Base-by-base conservation (phyloP, 2,797 vertebrate genomes). In the Ibycter americanus region DNA sequence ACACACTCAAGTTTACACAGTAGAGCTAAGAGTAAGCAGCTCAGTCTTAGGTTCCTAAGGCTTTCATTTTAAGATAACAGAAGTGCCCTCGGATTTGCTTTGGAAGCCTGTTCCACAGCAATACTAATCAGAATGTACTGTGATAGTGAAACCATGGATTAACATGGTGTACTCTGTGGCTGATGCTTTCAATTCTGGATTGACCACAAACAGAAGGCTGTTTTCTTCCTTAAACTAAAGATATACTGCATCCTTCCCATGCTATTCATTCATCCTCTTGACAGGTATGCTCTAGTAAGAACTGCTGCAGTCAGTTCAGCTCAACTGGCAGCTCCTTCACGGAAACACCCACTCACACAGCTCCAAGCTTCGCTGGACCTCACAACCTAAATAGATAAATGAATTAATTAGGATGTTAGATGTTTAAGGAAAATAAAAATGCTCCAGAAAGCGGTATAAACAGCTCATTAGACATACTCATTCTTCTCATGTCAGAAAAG, bases 51-150 rank as follows among this genome's bases (percentile, higher is more conserved):
- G 34, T 68, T 92, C 63, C 90, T 74, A 79, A 68, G 52, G 23
- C 78, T 97, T 93, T 96, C 25, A 63, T 89, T 97, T 95, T 62
- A 90, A 86, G 56, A 85, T 58, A 97, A 95, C 65, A 96, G 80
- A 74, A 90, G n/a, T 38, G 62, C 23, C 49, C 59, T 90, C 67
- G 52, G 73, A 93, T 83, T 96, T 91, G 56, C 79, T 96, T 61
- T 61, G 93, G 77, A 73, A 94, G 38, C 55, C 77, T 93, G 46
- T 88, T 96, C 56, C 88, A 80, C n/a, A 87, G 83, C 79, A 91
- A 34, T 79, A 87, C 89, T 71, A 91, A 90, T 71, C 81, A 90
- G 82, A 92, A 62, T 20, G 7, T 58, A 81, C 34, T 86, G 68
- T 11, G 19, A 93, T 62, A 79, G 73, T 77, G 84, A 61, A 87